Evolutionary conservation across 2,888 invertebrate species (phyloP), one percentile per base, ranked within the genome.

Genomic region (Tholera decimalis): DNA sequence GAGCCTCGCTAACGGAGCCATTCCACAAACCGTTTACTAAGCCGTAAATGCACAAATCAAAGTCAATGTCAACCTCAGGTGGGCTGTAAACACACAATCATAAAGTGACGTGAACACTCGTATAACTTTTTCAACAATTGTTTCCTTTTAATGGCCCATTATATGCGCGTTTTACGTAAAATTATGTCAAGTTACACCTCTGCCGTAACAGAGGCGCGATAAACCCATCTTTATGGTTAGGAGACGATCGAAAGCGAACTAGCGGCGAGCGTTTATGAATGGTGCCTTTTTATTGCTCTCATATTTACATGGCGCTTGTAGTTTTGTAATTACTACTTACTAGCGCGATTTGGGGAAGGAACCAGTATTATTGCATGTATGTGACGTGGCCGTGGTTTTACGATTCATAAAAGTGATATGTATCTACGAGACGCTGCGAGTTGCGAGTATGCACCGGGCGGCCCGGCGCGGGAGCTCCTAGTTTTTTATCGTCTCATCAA

Each of bases 41-140:
- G 88, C 90, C 87, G 89, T 95, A 93, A 94, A 93, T 92, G 91
- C 88, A 92, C 91, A 93, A 95, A 94, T 94, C 93, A 95, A 93
- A 93, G 93, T 94, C 95, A 95, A 94, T 95, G 95, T 94, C 94
- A 94, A 93, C 92, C 88, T 93, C 93, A 93, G 93, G 93, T 93
- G 90, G 88, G 92, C 91, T 90, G 90, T 95, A 93, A 95, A 93
- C 94, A 93, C 86, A 93, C 93, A 94, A 93, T 94, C 94, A 95
- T 95, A 94, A 95, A 94, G 89, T 93, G 93, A 93, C 94, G 94
- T 88, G 91, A 92, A 89, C 91, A 93, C 93, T 92, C 94, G 92
- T 94, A 93, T 94, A 94, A 95, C 93, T 95, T 95, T 95, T 95
- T 95, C 91, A 95, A 94, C 95, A 95, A 95, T 95, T 94, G 95